Conservation (phyloP, 2,797 vertebrate species). For the Anisognathus igniventris region DNA sequence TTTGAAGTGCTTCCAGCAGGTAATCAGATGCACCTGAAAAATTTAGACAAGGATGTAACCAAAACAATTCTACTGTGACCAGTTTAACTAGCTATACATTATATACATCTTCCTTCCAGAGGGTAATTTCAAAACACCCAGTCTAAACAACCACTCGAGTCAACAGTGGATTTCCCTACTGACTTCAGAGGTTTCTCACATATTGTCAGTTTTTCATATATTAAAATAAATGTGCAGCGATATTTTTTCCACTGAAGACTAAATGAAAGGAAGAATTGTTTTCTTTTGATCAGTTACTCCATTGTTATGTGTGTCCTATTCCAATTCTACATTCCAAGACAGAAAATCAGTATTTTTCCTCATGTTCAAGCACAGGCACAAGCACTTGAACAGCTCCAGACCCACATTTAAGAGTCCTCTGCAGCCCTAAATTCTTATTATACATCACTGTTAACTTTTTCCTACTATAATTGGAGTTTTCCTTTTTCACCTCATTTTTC, state of each 20-base stretch:
- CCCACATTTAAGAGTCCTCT: background rate
- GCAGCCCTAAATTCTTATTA: background rate
- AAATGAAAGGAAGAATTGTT: background rate
- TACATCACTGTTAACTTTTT: background rate
- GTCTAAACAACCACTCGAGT: background rate
- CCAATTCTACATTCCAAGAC: background rate
- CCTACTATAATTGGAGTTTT: background rate
- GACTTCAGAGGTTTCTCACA: background rate
- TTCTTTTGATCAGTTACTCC: background rate
- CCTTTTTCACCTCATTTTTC: background rate
- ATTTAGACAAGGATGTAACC: background rate
- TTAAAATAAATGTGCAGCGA: background rate
- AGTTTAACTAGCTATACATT: background rate
- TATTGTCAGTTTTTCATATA: background rate
- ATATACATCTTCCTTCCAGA: background rate
- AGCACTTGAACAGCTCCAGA: background rate
- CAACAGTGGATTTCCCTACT: background rate
- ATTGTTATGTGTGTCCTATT: background rate
- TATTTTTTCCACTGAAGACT: background rate
- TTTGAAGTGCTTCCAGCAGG: background rate
- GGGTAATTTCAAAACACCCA: background rate
- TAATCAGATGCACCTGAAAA: constrained; percentile 51
- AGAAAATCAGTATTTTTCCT: background rate
- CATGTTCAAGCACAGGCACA: background rate
- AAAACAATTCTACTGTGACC: background rate